Evolutionary conservation across 2,113 vertebrate genomes (phyloP).

Genomic region (Haliaeetus leucogaster): DNA sequence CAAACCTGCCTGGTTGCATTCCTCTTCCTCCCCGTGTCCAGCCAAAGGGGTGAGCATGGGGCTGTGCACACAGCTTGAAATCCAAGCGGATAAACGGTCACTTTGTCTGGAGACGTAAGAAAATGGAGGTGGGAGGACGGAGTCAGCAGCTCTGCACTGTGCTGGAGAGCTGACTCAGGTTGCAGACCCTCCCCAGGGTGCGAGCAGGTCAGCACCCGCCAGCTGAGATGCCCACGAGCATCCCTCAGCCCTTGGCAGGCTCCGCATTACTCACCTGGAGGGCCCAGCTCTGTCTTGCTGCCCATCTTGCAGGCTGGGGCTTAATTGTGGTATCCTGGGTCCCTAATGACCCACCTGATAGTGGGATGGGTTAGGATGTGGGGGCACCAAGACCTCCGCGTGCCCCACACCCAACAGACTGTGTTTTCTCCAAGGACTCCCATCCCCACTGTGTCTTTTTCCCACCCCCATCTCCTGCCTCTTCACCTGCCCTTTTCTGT

Average conservation of each 20-base stretch:
- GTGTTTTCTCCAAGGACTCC: neutral
- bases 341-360: no score
- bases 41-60: neutral
- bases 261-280: accelerated
- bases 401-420: neutral
- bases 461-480: neutral
- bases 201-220: neutral
- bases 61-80: constrained; percentile 33
- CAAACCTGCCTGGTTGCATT: constrained; percentile 65
- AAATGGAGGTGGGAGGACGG: neutral
- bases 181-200: neutral
- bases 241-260: neutral
- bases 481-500: neutral
- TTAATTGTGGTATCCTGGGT: neutral
- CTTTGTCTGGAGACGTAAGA: neutral
- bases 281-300: neutral
- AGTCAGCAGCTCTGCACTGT: neutral
- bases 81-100: neutral
- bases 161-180: neutral
- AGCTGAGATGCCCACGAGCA: neutral
- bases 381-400: accelerated
- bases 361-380: neutral
- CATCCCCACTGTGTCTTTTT: accelerated
- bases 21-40: constrained; percentile 38
- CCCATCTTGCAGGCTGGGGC: accelerated